A percentile compares a stretch with the other conserved stretches of the same genome.
phyloP scores from a whole-genome alignment of 2,113 vertebrate genomes.

The Agelaius tricolor region DNA sequence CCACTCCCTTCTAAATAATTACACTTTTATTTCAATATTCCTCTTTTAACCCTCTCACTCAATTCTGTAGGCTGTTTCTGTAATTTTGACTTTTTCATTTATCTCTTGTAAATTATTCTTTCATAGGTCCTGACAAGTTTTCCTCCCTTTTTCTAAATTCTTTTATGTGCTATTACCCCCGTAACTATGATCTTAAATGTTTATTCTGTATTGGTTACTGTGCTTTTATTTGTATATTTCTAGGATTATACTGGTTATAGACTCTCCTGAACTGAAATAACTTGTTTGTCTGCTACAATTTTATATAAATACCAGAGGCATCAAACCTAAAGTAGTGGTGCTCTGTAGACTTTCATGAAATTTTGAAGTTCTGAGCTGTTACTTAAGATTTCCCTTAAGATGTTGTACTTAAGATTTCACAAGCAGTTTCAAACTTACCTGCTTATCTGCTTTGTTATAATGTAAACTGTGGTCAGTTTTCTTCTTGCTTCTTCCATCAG shows the following conservation, averaged over 20 bases:
- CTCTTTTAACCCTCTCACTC: neutral
- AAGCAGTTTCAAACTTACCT: neutral
- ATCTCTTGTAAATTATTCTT: neutral
- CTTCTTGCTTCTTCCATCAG: conserved; percentile 60
- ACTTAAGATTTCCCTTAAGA: neutral
- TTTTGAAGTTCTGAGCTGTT: neutral
- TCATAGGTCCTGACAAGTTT: neutral
- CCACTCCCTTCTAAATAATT: neutral
- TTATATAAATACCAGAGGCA: neutral
- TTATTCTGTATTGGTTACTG: neutral
- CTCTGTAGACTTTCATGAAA: neutral
- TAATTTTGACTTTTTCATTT: neutral
- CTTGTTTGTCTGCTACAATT: neutral
- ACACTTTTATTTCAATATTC: neutral
- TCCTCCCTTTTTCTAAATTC: neutral
- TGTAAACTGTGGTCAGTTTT: neutral
- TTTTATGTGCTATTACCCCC: neutral
- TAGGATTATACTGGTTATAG: neutral
- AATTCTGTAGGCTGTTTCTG: neutral
- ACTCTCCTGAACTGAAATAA: neutral
- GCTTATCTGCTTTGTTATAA: neutral
- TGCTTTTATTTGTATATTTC: neutral
- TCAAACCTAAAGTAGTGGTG: neutral
- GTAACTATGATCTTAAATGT: neutral
- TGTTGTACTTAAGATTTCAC: neutral